A percentile compares a stretch with the other conserved stretches of the same genome.
These are phyloP conservation scores for Diadumene lineata DNA, from an alignment of 92 coral and sea anemone species.

Conservation along the genomic window DNA sequence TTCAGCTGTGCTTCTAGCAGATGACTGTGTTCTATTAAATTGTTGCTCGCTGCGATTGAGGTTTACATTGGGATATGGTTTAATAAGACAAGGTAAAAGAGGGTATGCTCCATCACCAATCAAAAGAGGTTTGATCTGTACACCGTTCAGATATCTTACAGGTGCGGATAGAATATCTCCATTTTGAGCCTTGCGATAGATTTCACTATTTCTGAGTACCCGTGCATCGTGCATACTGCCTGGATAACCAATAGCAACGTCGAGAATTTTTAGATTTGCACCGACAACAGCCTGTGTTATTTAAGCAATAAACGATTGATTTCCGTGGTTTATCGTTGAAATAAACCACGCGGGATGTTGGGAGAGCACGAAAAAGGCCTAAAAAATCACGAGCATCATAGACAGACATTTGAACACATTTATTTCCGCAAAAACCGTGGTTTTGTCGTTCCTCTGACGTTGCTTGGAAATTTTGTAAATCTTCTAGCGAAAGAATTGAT, in stretches of 20 bases:
- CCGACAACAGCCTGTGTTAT: slow-evolving; percentile 60
- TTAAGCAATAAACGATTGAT: no score
- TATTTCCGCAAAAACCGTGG: no score
- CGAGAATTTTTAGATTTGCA: slow-evolving; percentile 33
- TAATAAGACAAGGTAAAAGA: slow-evolving; percentile 42
- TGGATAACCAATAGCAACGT: slow-evolving; percentile 55
- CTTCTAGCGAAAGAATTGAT: slow-evolving; percentile 35
- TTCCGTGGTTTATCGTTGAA: no score
- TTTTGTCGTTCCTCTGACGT: slow-evolving; percentile 24
- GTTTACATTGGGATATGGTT: slow-evolving; percentile 34
- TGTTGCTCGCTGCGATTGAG: slow-evolving; percentile 30
- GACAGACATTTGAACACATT: no score
- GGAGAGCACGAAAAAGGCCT: no score
- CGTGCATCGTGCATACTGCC: slow-evolving; percentile 61
- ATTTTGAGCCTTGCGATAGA: slow-evolving; percentile 35
- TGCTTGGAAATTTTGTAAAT: slow-evolving; percentile 41
- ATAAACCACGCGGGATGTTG: no score
- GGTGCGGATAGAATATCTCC: slow-evolving; percentile 34
- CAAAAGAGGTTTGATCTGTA: slow-evolving; percentile 31
- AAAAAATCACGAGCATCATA: no score
- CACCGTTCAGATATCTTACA: not conserved
- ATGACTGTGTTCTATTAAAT: slow-evolving; percentile 39
- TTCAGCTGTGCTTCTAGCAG: slow-evolving; percentile 35
- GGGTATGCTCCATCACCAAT: slow-evolving; percentile 62
- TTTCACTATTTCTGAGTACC: slow-evolving; percentile 19